These are phyloP conservation scores for Scrobipalpa atriplicella DNA, from an alignment of 2,888 invertebrate species.

Conservation along the genomic window DNA sequence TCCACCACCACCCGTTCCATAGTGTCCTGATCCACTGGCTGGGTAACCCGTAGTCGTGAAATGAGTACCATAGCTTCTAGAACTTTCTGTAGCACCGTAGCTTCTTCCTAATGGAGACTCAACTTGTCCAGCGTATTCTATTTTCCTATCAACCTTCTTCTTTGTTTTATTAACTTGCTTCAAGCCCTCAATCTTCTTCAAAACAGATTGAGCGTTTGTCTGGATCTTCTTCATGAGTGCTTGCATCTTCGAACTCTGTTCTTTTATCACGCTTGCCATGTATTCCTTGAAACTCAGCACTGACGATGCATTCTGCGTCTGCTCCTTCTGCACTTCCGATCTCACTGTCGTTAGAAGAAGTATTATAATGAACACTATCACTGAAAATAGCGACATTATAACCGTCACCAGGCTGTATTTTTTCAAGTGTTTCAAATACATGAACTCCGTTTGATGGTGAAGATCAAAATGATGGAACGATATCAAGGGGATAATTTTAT, in stretches of 20 bases:
- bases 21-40: conserved; percentile 58
- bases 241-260: conserved; percentile 70
- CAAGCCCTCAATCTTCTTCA: conserved; percentile 62
- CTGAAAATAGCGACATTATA: conserved; percentile 65
- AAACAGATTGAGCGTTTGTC: conserved; percentile 64
- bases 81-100: conserved; percentile 41
- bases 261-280: conserved; percentile 64
- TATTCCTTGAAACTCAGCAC: conserved; percentile 63
- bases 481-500: conserved; percentile 53
- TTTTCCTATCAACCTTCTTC: conserved; percentile 27
- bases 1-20: conserved; percentile 45
- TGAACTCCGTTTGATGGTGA: conserved; percentile 50
- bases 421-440: conserved; percentile 52
- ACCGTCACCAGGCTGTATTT: conserved; percentile 47
- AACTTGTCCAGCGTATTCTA: conserved; percentile 47
- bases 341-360: conserved; percentile 56
- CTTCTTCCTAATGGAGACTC: conserved; percentile 58
- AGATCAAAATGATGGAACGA: conserved; percentile 45
- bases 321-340: conserved; percentile 51
- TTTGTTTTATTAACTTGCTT: conserved; percentile 45
- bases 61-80: conserved; percentile 61
- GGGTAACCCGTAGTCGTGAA: conserved; percentile 65
- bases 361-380: conserved; percentile 56
- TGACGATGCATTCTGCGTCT: conserved; percentile 44
- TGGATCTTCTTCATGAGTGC: conserved; percentile 66